Conservation (phyloP, 2,888 invertebrate genomes). For the Plemyria rubiginata region DNA sequence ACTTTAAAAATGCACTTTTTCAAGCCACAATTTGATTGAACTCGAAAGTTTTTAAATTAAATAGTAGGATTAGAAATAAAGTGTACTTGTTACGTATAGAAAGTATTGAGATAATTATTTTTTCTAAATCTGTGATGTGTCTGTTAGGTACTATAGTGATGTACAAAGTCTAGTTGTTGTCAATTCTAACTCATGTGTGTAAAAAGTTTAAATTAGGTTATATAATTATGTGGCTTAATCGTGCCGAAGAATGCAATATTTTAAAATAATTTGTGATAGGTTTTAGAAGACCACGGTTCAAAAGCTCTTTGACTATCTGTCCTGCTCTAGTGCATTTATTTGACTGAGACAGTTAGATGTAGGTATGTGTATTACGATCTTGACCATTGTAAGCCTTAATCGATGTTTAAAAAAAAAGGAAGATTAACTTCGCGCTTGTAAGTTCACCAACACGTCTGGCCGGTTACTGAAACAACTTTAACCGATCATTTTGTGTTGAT, state of each 20-base stretch:
- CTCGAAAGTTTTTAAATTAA: conserved; percentile 26
- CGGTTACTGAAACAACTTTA: not conserved
- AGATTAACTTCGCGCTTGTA: not conserved
- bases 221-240: conserved; percentile 73
- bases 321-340: conserved; percentile 30
- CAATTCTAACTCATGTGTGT: conserved; percentile 56
- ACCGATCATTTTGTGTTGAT: not conserved
- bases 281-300: conserved; percentile 11
- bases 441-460: not conserved
- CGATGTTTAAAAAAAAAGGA: conserved; percentile 9
- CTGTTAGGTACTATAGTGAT: conserved; percentile 52
- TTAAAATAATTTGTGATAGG: conserved; percentile 57
- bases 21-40: conserved; percentile 19
- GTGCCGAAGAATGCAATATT: conserved; percentile 64
- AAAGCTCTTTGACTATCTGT: conserved; percentile 7
- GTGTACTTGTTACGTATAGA: conserved; percentile 75
- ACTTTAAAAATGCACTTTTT: not conserved
- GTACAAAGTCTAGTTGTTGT: conserved; percentile 77
- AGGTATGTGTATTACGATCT: conserved; percentile 14
- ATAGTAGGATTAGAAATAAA: conserved; percentile 60
- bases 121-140: conserved; percentile 79
- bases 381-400: conserved; percentile 22
- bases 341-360: conserved; percentile 27
- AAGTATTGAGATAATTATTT: conserved; percentile 65
- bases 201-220: conserved; percentile 43